Conservation (phyloP, 2,888 invertebrate genomes). For the Aporophyla lueneburgensis region DNA sequence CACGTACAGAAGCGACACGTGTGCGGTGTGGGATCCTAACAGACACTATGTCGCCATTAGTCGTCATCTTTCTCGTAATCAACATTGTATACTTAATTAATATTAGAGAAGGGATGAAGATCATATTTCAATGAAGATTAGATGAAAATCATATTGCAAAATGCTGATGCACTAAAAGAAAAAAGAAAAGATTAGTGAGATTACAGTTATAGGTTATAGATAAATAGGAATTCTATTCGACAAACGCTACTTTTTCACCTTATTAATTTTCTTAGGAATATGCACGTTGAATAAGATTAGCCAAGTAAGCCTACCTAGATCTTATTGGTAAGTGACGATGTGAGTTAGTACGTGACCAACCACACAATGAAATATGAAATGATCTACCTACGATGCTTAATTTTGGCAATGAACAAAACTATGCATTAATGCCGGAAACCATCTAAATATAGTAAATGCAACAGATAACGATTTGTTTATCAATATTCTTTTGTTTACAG, state of each 20-base stretch:
- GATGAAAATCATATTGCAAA: not conserved
- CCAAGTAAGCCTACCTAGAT: not conserved
- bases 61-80: slow-evolving; percentile 22
- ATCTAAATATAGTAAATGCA: slow-evolving; percentile 4
- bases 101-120: not conserved
- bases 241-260: not conserved
- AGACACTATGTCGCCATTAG: slow-evolving; percentile 71
- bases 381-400: not conserved
- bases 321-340: not conserved
- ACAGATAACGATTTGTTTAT: slow-evolving; percentile 19
- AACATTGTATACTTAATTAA: not conserved
- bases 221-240: not conserved
- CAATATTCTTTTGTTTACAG: slow-evolving; percentile 31
- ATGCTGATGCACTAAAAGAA: not conserved
- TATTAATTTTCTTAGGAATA: not conserved
- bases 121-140: too few species aligned
- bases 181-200: not conserved
- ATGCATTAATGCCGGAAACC: slow-evolving; percentile 15
- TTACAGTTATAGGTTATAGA: not conserved
- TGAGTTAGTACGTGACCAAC: slow-evolving; percentile 2
- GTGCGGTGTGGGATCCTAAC: slow-evolving; percentile 66
- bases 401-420: slow-evolving; percentile 16
- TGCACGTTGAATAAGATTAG: not conserved
- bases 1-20: slow-evolving; percentile 66
- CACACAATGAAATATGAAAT: slow-evolving; percentile 8